phyloP scores from a whole-genome alignment of 2,888 invertebrate species.

The Ophion ventricosus region DNA sequence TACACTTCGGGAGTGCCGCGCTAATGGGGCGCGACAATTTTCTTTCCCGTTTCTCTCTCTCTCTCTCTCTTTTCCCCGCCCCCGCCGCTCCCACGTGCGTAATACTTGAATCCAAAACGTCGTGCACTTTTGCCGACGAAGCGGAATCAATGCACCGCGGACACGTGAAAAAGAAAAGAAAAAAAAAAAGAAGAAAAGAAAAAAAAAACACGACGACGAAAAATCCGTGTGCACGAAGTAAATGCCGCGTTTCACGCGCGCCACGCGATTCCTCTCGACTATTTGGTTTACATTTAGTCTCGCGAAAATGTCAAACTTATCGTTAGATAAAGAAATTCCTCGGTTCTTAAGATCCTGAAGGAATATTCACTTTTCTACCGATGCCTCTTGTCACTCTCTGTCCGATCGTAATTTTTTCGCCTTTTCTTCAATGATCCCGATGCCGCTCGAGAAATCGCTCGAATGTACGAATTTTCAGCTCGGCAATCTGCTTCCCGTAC shows the following conservation, averaged over 20 bases:
- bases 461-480: slow-evolving; percentile 56
- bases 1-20: slow-evolving; percentile 35
- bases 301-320: not conserved
- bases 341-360: not conserved
- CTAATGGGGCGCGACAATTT: slow-evolving; percentile 26
- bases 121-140: slow-evolving; percentile 10
- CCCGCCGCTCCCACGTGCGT: slow-evolving; percentile 29
- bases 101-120: slow-evolving; percentile 18
- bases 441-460: slow-evolving; percentile 57
- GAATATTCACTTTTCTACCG: not conserved
- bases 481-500: slow-evolving; percentile 37
- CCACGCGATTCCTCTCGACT: not conserved
- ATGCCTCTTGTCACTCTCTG: not conserved
- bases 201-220: not conserved
- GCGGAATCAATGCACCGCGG: not conserved
- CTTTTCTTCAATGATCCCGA: slow-evolving; percentile 47
- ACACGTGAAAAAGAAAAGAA: slow-evolving; percentile 4
- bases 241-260: slow-evolving; percentile 14
- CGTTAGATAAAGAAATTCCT: not conserved
- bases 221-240: not conserved
- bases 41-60: not conserved
- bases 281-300: slow-evolving; percentile 20
- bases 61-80: slow-evolving; percentile 1
- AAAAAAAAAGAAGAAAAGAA: not conserved
- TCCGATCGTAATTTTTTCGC: not conserved